A percentile compares a stretch with the other conserved stretches of the same genome.
These are phyloP conservation scores for Labeo calbasu DNA, from an alignment of 2,797 vertebrate genomes.

Conservation along the genomic window DNA sequence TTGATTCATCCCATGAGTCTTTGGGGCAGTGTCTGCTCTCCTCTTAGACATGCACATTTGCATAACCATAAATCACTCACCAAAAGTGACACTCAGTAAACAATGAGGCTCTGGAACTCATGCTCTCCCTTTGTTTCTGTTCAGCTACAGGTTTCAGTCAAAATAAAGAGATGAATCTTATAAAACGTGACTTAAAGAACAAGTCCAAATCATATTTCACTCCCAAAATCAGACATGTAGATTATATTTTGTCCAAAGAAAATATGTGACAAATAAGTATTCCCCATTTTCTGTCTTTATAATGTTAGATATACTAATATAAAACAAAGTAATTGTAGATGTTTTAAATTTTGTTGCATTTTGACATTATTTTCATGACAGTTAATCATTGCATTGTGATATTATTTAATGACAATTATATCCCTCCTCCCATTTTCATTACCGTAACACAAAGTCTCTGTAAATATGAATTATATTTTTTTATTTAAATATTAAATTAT, in stretches of 20 bases:
- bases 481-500: too few species aligned
- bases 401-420: too few species aligned
- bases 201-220: background rate
- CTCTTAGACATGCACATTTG: slow-evolving; percentile 73
- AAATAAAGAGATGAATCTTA: background rate
- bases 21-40: slow-evolving; percentile 68
- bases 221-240: background rate
- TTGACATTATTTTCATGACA: background rate
- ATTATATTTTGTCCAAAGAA: background rate
- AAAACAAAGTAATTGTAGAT: background rate
- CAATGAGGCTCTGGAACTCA: slow-evolving; percentile 51
- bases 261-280: background rate
- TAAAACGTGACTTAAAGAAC: background rate
- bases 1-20: slow-evolving; percentile 63
- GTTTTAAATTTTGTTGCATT: background rate
- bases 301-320: background rate
- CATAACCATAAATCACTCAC: slow-evolving; percentile 77
- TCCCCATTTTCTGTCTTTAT: background rate
- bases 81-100: slow-evolving; percentile 65
- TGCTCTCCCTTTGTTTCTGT: slow-evolving; percentile 22
- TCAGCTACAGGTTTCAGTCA: background rate
- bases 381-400: background rate
- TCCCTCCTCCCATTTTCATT: too few species aligned
- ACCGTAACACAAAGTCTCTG: too few species aligned
- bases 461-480: too few species aligned